Percentiles rank a stretch among this genome's conserved stretches.
phyloP scores from a whole-genome alignment of 2,113 vertebrate genomes.

The Pseudonaja textilis region DNA sequence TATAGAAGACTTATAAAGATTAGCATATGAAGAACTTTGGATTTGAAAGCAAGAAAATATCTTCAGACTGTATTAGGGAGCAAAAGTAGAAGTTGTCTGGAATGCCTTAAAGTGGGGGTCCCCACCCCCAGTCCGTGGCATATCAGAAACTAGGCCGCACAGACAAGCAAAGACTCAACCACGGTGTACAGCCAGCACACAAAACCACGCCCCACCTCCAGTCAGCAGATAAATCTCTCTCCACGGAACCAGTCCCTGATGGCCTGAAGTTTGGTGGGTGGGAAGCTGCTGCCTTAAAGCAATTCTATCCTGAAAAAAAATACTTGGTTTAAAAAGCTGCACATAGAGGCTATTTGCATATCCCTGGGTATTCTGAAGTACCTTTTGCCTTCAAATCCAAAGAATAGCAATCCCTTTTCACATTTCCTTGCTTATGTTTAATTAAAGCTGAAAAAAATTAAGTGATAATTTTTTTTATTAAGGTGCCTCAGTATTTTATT shows the following conservation, averaged over 20 bases:
- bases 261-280: too few species aligned
- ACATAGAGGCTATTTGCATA: background rate
- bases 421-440: background rate
- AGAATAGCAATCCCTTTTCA: background rate
- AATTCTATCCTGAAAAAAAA: background rate
- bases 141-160: too few species aligned
- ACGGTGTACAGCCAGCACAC: fast-evolving
- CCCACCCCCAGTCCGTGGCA: too few species aligned
- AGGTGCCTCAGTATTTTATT: conserved; percentile 5
- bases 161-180: too few species aligned
- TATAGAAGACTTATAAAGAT: background rate
- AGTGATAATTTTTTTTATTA: background rate
- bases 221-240: too few species aligned
- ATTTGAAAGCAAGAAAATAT: background rate
- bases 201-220: too few species aligned
- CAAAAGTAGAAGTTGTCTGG: background rate
- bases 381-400: background rate
- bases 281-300: background rate
- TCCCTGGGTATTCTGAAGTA: background rate
- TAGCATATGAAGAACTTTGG: background rate
- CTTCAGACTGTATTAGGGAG: background rate
- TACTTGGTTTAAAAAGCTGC: background rate
- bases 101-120: background rate
- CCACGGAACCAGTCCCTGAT: too few species aligned
- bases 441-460: background rate